Evolutionary conservation across 2,888 invertebrate genomes (phyloP).

Genomic region (Drosophila fulvimacula): DNA sequence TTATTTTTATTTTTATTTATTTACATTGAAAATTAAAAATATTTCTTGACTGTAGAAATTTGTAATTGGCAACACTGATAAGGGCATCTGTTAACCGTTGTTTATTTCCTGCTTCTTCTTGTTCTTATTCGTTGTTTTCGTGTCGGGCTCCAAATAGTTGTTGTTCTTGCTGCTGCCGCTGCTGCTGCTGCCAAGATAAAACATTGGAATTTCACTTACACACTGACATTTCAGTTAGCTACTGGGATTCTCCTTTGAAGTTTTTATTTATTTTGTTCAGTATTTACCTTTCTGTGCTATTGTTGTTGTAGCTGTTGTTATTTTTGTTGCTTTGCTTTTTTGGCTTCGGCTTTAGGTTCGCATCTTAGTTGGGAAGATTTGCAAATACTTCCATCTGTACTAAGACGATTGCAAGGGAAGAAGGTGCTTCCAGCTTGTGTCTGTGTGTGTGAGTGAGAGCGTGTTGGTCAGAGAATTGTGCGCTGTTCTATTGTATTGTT

Average conservation of each 20-base stretch:
- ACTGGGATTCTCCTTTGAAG: conserved; percentile 81
- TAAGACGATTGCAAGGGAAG: conserved; percentile 4
- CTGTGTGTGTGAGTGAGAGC: conserved; percentile 13
- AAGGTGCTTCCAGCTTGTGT: conserved; percentile 37
- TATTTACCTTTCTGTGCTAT: conserved; percentile 67
- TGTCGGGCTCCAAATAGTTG: conserved; percentile 59
- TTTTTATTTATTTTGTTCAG: conserved; percentile 66
- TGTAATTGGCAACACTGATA: neutral
- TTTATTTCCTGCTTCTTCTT: conserved; percentile 4
- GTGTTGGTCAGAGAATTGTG: conserved; percentile 34
- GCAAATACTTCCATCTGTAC: conserved; percentile 35
- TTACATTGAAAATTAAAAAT: neutral
- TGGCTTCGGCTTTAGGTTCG: conserved; percentile 32
- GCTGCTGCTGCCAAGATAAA: conserved; percentile 57
- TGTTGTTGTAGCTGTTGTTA: conserved; percentile 42
- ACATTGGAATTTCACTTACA: conserved; percentile 78
- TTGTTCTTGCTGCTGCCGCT: conserved; percentile 36
- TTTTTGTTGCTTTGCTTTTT: conserved; percentile 42
- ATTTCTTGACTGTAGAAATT: neutral
- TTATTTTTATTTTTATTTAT: neutral
- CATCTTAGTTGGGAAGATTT: conserved; percentile 41
- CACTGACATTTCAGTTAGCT: conserved; percentile 70
- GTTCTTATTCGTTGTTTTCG: conserved; percentile 51
- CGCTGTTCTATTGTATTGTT: neutral
- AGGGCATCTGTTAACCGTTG: conserved; percentile 31